A percentile compares a stretch with the other conserved stretches of the same genome.
phyloP scores from a whole-genome alignment of 2,888 invertebrate genomes.

The Tinea trinotella region DNA sequence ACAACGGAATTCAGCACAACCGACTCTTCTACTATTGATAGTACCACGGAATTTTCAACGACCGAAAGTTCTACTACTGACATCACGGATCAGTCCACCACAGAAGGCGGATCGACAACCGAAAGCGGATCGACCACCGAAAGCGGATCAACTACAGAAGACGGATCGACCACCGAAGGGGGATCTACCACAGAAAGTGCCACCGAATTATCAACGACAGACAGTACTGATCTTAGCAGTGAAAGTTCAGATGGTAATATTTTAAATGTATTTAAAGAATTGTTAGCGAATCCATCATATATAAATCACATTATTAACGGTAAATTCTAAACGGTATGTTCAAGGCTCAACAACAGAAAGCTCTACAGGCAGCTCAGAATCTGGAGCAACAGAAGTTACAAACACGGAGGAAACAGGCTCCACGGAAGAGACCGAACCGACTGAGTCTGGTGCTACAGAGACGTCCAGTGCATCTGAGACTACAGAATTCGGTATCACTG shows the following conservation, averaged over 20 bases:
- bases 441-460: constrained; percentile 25
- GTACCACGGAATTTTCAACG: constrained; percentile 4
- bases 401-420: constrained; percentile 7
- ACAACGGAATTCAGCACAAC: background rate
- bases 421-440: constrained; percentile 22
- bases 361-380: constrained; percentile 20
- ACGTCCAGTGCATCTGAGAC: constrained; percentile 17
- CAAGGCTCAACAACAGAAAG: constrained; percentile 21
- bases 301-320: background rate
- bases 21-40: background rate
- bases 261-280: background rate
- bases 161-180: constrained; percentile 19
- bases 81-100: constrained; percentile 19
- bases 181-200: constrained; percentile 20
- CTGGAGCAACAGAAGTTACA: constrained; percentile 20
- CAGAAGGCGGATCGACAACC: constrained; percentile 7
- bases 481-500: constrained; percentile 9
- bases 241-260: constrained; percentile 1
- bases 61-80: constrained; percentile 14
- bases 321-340: background rate
- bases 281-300: background rate
- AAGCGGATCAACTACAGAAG: constrained; percentile 17
- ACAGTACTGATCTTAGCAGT: constrained; percentile 18
- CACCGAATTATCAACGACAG: constrained; percentile 19
- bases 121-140: constrained; percentile 3